These are phyloP conservation scores for Oeneis ivallda DNA, from an alignment of 2,888 invertebrate species.

Conservation along the genomic window DNA sequence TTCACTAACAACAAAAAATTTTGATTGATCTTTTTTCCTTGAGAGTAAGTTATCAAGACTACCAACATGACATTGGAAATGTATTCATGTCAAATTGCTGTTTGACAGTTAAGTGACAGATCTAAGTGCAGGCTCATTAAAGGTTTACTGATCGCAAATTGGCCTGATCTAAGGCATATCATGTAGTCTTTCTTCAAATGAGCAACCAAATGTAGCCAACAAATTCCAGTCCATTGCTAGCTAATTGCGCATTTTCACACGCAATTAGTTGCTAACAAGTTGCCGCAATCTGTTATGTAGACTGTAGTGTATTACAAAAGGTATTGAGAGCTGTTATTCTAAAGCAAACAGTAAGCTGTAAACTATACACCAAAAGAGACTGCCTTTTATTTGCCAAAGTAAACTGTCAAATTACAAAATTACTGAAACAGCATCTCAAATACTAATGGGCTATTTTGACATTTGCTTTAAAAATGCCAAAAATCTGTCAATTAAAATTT, in stretches of 20 bases:
- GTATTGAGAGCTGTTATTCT: not conserved
- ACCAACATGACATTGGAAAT: slow-evolving; percentile 8
- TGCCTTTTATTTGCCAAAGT: not conserved
- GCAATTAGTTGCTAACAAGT: no score
- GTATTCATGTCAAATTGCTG: not conserved
- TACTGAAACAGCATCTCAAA: not conserved
- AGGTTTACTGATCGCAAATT: not conserved
- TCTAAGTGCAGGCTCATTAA: not conserved
- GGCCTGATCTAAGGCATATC: not conserved
- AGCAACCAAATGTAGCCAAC: no score
- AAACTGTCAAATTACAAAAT: not conserved
- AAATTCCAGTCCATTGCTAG: no score
- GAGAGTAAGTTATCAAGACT: not conserved
- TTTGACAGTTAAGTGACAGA: not conserved
- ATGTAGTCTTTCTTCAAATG: no score
- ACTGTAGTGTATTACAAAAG: no score
- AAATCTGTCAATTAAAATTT: not conserved
- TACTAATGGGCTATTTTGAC: not conserved
- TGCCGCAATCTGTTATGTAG: not conserved
- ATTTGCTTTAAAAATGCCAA: not conserved
- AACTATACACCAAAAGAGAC: not conserved
- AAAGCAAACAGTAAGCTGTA: not conserved
- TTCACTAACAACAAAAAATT: slow-evolving; percentile 64
- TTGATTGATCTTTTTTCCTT: slow-evolving; percentile 46
- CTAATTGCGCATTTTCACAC: no score